Conservation (phyloP, 1,140 invertebrate genomes). For the Trypoxylus dichotomus region DNA sequence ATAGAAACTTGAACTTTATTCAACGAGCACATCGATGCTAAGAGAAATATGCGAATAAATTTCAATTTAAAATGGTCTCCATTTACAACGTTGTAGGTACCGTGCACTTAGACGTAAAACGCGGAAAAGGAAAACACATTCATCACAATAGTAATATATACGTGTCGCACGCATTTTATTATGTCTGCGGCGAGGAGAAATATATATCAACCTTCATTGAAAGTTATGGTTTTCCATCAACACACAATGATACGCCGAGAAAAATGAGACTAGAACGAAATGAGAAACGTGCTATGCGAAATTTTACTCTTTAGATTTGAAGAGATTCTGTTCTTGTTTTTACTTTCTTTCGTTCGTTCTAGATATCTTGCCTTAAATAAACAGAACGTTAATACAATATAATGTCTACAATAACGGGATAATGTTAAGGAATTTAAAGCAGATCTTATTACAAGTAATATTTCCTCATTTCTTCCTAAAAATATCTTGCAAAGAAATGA, state of each 20-base stretch:
- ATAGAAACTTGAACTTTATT: neutral
- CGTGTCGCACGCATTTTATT: slow-evolving; percentile 13
- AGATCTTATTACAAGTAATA: no score
- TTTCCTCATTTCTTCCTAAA: no score
- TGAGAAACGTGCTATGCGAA: neutral
- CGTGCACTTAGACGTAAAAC: slow-evolving; percentile 5
- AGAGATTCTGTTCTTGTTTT: neutral
- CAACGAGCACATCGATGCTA: neutral
- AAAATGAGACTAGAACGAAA: neutral
- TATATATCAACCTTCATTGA: slow-evolving; percentile 5
- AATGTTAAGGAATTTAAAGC: no score
- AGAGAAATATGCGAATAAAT: neutral
- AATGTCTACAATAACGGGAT: neutral
- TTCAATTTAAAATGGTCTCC: slow-evolving; percentile 3
- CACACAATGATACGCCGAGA: neutral
- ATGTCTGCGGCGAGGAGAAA: neutral
- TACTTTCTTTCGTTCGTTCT: neutral
- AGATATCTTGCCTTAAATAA: neutral
- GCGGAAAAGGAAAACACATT: slow-evolving; percentile 12
- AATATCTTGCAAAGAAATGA: no score
- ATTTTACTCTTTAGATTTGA: neutral
- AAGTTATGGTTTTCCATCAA: slow-evolving; percentile 21
- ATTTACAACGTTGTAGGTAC: neutral
- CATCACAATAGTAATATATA: slow-evolving; percentile 16
- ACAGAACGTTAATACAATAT: neutral